Evolutionary conservation across 92 coral and sea anemone genomes (phyloP), one percentile per base, ranked within the genome.

Genomic region (Muricea muricata): DNA sequence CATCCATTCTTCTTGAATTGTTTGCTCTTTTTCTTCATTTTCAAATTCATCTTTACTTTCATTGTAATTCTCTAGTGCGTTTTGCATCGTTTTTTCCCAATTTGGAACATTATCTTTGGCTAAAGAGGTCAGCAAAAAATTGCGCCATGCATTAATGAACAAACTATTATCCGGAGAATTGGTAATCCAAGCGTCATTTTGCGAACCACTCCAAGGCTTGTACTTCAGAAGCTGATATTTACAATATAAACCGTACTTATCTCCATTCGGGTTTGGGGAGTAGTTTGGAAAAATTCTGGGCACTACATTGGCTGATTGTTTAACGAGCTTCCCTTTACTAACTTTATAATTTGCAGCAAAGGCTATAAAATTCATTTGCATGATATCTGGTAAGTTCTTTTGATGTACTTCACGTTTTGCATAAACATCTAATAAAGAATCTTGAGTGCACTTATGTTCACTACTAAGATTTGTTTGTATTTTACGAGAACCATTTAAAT

Each of bases 1-100:
- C 90, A 87, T 87, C 90, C 92, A 89, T 37, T 90, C 89, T 67
- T 89, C 91, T 37, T 79, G 93, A 26, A 69, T 70, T 34, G 45
- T 50, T 50, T 25, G 0, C 42, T 31, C 75, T 68, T 80, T 21
- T 45, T 80, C 84, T 25, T 12, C 15, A 54, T 48, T 80, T 68
- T 70, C 80, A 37, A 78, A 41, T 25, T 85, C 83, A 63, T 77
- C 48, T 79, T 85, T 86, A 72, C 63, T 40, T 42, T 50, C n/a
- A 26, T 89, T 84, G 48, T 78, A 39, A 42, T 61, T 82, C 11
- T 46, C 45, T 21, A 82, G 0, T 61, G 81, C 37, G 57, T 69
- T 71, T 48, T 80, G 84, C n/a, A 85, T 37, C 73, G 72, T 85
- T 78, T 89, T 89, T 57, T 65, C 57, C 92, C 92, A 89, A 7